Evolutionary conservation across 2,113 vertebrate genomes (phyloP).

Genomic region (Mobula birostris): DNA sequence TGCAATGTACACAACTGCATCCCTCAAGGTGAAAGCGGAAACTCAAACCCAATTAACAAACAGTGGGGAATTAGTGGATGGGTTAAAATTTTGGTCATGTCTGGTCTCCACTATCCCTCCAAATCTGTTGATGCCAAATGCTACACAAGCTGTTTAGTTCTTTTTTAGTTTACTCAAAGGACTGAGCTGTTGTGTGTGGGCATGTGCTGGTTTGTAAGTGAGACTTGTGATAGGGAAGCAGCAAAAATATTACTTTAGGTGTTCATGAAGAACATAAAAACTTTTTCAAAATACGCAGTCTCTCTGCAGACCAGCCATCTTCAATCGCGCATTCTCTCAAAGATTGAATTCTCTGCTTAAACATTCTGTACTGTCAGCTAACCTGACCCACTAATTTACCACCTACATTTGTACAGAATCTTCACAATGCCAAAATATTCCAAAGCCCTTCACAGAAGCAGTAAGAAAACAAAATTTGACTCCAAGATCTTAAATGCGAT

Average conservation of each 20-base stretch:
- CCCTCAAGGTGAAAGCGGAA: conserved; percentile 21
- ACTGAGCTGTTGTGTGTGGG: not conserved
- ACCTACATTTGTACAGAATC: too few relatives aligned
- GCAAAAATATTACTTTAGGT: not conserved
- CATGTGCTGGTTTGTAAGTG: not conserved
- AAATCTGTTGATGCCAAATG: conserved; percentile 1
- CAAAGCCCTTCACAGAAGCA: too few relatives aligned
- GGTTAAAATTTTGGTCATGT: not conserved
- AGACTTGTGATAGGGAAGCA: not conserved
- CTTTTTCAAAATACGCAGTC: not conserved
- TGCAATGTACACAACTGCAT: not conserved
- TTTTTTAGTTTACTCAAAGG: not conserved
- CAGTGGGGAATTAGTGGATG: not conserved
- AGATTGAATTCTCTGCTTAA: not conserved
- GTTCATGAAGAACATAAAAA: not conserved
- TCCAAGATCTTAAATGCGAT: too few relatives aligned
- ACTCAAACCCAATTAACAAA: conserved; percentile 17
- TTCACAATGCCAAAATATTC: too few relatives aligned
- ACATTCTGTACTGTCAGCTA: not conserved
- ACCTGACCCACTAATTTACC: not conserved
- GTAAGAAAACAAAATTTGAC: too few relatives aligned
- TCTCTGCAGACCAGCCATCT: not conserved
- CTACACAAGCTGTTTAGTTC: conserved; percentile 12
- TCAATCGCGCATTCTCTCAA: not conserved
- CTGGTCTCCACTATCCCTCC: not conserved